Evolutionary conservation across 2,797 vertebrate genomes (phyloP), one percentile per base, ranked within the genome.

Genomic region (Chrysocyon brachyurus): DNA sequence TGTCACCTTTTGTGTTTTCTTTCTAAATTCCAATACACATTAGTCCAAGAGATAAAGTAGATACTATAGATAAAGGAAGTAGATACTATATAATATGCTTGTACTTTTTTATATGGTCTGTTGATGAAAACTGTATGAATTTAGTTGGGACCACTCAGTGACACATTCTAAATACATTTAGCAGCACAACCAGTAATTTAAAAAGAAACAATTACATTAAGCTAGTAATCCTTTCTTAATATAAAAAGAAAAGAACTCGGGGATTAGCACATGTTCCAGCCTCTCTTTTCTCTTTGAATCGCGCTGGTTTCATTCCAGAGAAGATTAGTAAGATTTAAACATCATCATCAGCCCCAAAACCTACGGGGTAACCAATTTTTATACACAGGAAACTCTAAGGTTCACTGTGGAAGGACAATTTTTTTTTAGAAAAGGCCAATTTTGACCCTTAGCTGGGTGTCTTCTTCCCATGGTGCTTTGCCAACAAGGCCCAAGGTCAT

Each of bases 261-360:
- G 88, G 89, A 94, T 96, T 91, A 97, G 87, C 17, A 87, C 86
- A 36, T 26, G 61, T 84, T 93, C 70, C 61, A 70, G 33, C 79
- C 2, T 1, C 40, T 91, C 78, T 90, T 95, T 92, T 92, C 86
- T 93, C 73, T 94, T 94, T 95, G 93, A 96, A 54, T 94, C 61
- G 33, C 64, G 52, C 77, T 94, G 72, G 19, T 59, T 96, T 92
- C 70, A 90, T 92, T 90, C 79, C 73, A 96, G 63, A 54, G 85
- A 93, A 72, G 78, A 95, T 96, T 93, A 97, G 73, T 57, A 84
- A 86, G 49, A 88, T 63, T 97, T 83, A 31, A 92, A 91, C 96
- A n/a, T 59, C 3, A 24, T 5, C 16, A 21, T 68, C 70, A 73
- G 22, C 46, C 95, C 61, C 66, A 56, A 24, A 56, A 57, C 24